phyloP scores from a whole-genome alignment of 2,888 invertebrate genomes.

The Watsonalla cultraria region DNA sequence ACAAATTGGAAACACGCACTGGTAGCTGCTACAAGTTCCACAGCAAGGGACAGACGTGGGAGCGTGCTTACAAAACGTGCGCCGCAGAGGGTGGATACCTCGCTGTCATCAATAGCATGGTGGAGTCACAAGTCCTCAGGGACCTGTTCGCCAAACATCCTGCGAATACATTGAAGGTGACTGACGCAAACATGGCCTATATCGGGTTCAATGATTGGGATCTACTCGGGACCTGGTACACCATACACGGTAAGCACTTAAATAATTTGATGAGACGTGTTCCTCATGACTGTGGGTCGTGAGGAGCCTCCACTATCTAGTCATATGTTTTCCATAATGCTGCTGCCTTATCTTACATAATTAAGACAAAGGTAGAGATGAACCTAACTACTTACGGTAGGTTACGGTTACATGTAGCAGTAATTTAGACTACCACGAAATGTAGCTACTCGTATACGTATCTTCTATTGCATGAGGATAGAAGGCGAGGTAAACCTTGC shows the following conservation, averaged over 20 bases:
- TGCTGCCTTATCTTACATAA: too few relatives aligned
- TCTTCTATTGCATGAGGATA: too few relatives aligned
- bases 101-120: slow-evolving; percentile 31
- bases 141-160: slow-evolving; percentile 19
- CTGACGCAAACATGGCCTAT: not conserved
- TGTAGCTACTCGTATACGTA: too few relatives aligned
- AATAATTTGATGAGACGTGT: too few relatives aligned
- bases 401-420: too few relatives aligned
- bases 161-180: not conserved
- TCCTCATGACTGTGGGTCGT: too few relatives aligned
- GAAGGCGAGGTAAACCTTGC: too few relatives aligned
- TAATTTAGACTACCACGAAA: too few relatives aligned
- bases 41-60: slow-evolving; percentile 26
- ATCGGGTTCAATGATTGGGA: not conserved
- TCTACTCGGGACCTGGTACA: not conserved
- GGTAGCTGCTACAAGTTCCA: slow-evolving; percentile 38
- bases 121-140: slow-evolving; percentile 19
- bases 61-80: slow-evolving; percentile 31
- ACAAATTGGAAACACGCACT: not conserved
- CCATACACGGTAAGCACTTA: not conserved
- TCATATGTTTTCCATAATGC: too few relatives aligned
- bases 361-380: too few relatives aligned
- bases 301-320: too few relatives aligned
- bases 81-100: slow-evolving; percentile 33
- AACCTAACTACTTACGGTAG: too few relatives aligned